A percentile compares a stretch with the other conserved stretches of the same genome.
Evolutionary conservation across 2,888 invertebrate species (phyloP).

Genomic region (Drosophila neoperkinsi): DNA sequence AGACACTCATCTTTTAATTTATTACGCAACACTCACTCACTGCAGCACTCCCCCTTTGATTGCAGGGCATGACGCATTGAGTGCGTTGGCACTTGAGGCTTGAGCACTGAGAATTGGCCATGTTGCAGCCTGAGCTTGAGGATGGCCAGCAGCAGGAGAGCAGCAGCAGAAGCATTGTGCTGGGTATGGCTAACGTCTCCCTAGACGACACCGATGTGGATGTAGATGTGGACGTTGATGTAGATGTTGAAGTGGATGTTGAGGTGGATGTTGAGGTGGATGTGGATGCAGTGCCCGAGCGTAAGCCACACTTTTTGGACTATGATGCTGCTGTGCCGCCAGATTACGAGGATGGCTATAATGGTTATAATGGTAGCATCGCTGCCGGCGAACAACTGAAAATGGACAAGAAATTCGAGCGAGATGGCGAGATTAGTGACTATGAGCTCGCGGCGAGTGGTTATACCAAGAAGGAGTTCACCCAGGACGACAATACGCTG

Average conservation of each 20-base stretch:
- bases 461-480: conserved; percentile 84
- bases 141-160: conserved; percentile 73
- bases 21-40: conserved; percentile 31
- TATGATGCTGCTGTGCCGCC: conserved; percentile 88
- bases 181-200: conserved; percentile 58
- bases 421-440: conserved; percentile 85
- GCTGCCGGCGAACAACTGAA: conserved; percentile 83
- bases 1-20: conserved; percentile 40
- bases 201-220: conserved; percentile 62
- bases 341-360: conserved; percentile 83
- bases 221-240: conserved; percentile 62
- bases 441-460: conserved; percentile 85
- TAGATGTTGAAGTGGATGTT: conserved; percentile 11
- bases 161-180: conserved; percentile 19
- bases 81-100: conserved; percentile 20
- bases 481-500: conserved; percentile 83
- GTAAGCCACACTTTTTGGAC: conserved; percentile 88
- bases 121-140: conserved; percentile 68
- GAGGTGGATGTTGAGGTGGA: conserved; percentile 60
- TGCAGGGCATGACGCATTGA: conserved; percentile 67
- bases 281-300: conserved; percentile 83
- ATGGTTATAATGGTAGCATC: conserved; percentile 38
- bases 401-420: conserved; percentile 84
- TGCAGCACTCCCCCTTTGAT: conserved; percentile 8
- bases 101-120: conserved; percentile 29